Evolutionary conservation across 2,888 invertebrate species (phyloP).

Genomic region (Mythimna vitellina): DNA sequence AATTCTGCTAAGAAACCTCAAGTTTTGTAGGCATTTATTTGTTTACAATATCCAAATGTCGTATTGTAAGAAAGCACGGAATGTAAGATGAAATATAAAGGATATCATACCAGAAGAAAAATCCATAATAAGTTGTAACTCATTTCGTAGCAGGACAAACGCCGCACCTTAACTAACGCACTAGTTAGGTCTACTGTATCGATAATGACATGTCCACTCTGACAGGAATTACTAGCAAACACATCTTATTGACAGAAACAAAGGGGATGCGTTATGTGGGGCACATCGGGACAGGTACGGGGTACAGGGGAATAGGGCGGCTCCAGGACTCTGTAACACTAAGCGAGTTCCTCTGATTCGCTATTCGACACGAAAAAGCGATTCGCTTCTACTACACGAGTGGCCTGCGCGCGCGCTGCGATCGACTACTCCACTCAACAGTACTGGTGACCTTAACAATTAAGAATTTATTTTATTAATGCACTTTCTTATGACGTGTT

Average conservation of each 20-base stretch:
- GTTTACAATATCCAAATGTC: slow-evolving; percentile 16
- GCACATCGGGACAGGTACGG: slow-evolving; percentile 52
- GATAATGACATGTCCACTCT: slow-evolving; percentile 88
- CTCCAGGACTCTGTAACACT: slow-evolving; percentile 82
- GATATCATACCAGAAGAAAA: slow-evolving; percentile 82
- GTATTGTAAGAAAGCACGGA: neutral
- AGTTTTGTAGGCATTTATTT: slow-evolving; percentile 11
- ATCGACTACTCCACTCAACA: slow-evolving; percentile 83
- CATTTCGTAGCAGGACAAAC: slow-evolving; percentile 83
- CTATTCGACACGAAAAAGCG: slow-evolving; percentile 80
- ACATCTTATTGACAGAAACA: slow-evolving; percentile 74
- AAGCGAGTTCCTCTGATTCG: slow-evolving; percentile 83
- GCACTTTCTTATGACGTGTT: slow-evolving; percentile 88
- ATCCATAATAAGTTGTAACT: slow-evolving; percentile 84
- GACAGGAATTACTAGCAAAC: slow-evolving; percentile 79
- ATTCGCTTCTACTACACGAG: slow-evolving; percentile 89
- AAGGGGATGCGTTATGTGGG: slow-evolving; percentile 57
- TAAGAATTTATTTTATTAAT: slow-evolving; percentile 89
- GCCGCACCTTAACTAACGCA: slow-evolving; percentile 73
- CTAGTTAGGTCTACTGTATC: slow-evolving; percentile 84
- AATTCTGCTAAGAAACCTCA: neutral
- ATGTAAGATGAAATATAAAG: slow-evolving; percentile 39
- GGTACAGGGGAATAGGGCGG: slow-evolving; percentile 62
- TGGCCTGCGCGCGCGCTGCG: slow-evolving; percentile 86
- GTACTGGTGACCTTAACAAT: slow-evolving; percentile 88